phyloP scores from a whole-genome alignment of 2,888 invertebrate species.

The Anorthoa munda region DNA sequence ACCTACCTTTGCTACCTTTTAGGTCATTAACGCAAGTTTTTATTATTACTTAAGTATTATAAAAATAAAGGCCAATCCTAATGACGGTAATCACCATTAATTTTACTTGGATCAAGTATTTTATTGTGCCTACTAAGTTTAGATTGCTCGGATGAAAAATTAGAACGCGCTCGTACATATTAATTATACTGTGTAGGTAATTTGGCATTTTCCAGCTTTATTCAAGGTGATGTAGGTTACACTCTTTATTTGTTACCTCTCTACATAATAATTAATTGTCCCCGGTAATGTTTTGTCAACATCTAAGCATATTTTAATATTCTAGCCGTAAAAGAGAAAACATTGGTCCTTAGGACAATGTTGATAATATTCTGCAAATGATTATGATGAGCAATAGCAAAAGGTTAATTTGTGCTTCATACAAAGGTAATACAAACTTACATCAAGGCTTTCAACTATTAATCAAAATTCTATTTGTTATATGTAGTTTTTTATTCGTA shows the following conservation, averaged over 20 bases:
- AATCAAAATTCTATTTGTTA: conserved; percentile 34
- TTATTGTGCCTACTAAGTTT: conserved; percentile 34
- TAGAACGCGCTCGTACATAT: conserved; percentile 13
- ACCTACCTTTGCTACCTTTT: conserved; percentile 48
- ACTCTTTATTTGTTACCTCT: neutral
- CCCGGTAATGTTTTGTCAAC: neutral
- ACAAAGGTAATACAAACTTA: conserved; percentile 10
- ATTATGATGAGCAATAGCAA: neutral
- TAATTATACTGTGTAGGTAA: conserved; percentile 13
- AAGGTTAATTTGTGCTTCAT: conserved; percentile 1
- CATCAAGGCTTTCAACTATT: conserved; percentile 6
- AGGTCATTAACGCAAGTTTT: conserved; percentile 59
- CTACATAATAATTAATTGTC: neutral
- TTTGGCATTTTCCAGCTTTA: conserved; percentile 44
- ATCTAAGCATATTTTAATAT: neutral
- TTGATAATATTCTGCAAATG: neutral
- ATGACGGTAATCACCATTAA: conserved; percentile 61
- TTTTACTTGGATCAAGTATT: conserved; percentile 54
- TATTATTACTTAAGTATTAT: conserved; percentile 46
- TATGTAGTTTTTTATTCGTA: conserved; percentile 14
- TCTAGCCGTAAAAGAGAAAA: neutral
- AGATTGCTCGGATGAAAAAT: conserved; percentile 50
- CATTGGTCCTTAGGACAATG: neutral
- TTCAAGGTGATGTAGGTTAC: neutral
- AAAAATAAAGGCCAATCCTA: conserved; percentile 47